phyloP scores from a whole-genome alignment of 2,113 vertebrate genomes.

The Fukomys damarensis region DNA sequence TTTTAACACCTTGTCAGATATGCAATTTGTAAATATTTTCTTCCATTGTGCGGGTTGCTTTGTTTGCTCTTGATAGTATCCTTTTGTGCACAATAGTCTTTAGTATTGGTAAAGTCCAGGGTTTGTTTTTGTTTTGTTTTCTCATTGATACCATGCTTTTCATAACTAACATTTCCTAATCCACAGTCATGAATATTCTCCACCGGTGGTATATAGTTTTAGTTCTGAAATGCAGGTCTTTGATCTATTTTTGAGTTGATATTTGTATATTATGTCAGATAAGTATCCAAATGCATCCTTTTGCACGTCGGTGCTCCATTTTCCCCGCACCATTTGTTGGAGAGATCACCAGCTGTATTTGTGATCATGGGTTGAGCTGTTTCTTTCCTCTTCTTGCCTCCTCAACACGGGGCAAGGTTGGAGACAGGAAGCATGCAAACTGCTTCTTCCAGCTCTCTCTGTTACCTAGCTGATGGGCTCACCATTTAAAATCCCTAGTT shows the following conservation, averaged over 20 bases:
- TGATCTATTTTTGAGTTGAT: neutral
- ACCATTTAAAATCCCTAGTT: neutral
- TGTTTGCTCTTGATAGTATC: neutral
- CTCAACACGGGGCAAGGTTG: neutral
- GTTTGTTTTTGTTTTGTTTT: neutral
- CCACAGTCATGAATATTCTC: constrained; percentile 2
- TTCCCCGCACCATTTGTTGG: neutral
- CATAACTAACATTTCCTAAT: neutral
- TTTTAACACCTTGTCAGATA: neutral
- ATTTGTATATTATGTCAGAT: neutral
- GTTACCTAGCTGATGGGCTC: neutral
- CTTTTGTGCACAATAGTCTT: neutral
- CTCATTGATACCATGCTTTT: neutral
- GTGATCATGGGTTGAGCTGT: neutral
- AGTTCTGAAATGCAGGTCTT: neutral
- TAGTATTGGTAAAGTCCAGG: neutral
- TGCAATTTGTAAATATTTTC: neutral
- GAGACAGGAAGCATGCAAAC: neutral
- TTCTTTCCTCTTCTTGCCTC: neutral
- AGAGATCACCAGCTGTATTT: neutral
- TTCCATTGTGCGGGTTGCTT: neutral
- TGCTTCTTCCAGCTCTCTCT: neutral
- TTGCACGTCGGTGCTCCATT: neutral
- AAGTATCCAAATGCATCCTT: neutral
- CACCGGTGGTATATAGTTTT: neutral